A percentile compares a stretch with the other conserved stretches of the same genome.
Evolutionary conservation across 2,113 vertebrate species (phyloP).

Genomic region (Gopherus evgoodei): DNA sequence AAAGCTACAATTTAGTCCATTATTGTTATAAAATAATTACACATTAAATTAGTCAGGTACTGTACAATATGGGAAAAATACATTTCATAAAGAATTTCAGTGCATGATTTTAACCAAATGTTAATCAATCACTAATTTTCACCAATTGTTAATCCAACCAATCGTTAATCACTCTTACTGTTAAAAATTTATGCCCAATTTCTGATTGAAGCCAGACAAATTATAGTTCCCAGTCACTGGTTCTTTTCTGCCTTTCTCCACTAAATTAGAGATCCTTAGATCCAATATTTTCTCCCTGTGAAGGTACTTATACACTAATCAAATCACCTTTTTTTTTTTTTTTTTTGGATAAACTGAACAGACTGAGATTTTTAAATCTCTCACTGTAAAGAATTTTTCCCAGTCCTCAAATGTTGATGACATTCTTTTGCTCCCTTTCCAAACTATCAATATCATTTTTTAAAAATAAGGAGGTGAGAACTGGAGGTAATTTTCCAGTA

Average conservation of each 20-base stretch:
- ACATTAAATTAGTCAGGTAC: background rate
- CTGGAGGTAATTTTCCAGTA: background rate
- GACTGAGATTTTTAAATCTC: background rate
- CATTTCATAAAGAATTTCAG: background rate
- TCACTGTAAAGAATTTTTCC: background rate
- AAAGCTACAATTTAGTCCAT: background rate
- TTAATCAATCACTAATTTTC: no score
- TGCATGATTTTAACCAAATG: background rate
- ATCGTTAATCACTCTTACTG: background rate
- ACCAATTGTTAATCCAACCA: background rate
- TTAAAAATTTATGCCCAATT: background rate
- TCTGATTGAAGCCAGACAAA: background rate
- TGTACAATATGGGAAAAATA: background rate
- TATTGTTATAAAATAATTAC: background rate
- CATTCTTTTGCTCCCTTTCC: background rate
- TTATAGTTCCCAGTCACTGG: background rate
- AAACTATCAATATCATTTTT: background rate
- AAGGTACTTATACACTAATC: background rate
- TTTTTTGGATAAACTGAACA: background rate
- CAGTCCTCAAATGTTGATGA: background rate
- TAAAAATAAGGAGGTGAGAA: background rate
- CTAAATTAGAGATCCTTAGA: background rate
- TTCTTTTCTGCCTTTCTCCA: background rate
- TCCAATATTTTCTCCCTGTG: background rate
- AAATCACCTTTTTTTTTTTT: background rate